A percentile compares a stretch with the other conserved stretches of the same genome.
Evolutionary conservation across 2,797 vertebrate genomes (phyloP).

Genomic region (Rhabdophis nuchalis): DNA sequence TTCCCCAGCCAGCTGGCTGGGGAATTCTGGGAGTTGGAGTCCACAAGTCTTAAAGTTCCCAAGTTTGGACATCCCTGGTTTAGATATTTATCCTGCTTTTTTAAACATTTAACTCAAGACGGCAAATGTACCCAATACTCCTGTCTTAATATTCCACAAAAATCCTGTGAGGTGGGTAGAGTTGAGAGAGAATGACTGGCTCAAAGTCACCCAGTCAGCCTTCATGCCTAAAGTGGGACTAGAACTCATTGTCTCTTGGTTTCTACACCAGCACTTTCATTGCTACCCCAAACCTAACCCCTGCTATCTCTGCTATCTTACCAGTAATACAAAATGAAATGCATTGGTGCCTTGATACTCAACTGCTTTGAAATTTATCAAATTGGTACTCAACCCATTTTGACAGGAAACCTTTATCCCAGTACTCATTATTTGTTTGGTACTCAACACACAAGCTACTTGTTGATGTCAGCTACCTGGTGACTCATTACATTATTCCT

Average conservation of each 20-base stretch:
- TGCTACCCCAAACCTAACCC: background rate
- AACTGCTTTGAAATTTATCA: background rate
- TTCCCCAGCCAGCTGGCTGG: too few species aligned
- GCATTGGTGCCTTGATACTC: background rate
- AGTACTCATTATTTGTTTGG: background rate
- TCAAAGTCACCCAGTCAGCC: background rate
- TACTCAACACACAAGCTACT: background rate
- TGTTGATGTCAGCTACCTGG: background rate
- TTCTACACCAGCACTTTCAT: background rate
- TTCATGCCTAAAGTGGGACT: background rate
- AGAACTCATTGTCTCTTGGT: background rate
- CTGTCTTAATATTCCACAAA: background rate
- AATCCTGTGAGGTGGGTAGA: background rate
- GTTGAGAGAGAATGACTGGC: background rate
- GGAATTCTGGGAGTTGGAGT: too few species aligned
- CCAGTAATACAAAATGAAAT: background rate
- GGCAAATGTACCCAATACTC: background rate
- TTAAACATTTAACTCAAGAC: too few species aligned
- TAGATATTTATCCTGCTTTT: background rate
- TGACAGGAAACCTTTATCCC: background rate
- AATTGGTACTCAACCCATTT: background rate
- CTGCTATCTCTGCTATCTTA: background rate
- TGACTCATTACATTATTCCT: background rate
- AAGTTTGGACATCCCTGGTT: too few species aligned
- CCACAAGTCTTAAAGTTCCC: too few species aligned